A percentile compares a stretch with the other conserved stretches of the same genome.
These are phyloP conservation scores for Prionailurus bengalensis DNA, from an alignment of 2,113 vertebrate species.

Conservation along the genomic window DNA sequence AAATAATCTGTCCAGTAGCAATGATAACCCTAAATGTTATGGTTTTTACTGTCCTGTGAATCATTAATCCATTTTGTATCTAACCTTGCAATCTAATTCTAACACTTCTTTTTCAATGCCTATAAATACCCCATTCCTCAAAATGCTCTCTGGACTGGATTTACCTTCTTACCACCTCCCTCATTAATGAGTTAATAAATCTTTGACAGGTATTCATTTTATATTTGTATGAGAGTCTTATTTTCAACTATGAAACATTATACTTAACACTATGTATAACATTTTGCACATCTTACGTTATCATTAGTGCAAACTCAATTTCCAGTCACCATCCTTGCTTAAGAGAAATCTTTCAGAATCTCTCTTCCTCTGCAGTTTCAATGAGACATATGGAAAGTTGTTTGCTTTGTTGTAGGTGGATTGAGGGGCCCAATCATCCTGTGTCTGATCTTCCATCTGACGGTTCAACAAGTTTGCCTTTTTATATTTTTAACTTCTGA, in stretches of 20 bases:
- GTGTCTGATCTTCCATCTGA: not conserved
- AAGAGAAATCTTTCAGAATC: conserved; percentile 14
- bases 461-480: not conserved
- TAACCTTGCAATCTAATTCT: conserved; percentile 61
- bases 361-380: not conserved
- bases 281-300: conserved; percentile 60
- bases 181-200: conserved; percentile 73
- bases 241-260: conserved; percentile 66
- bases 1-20: conserved; percentile 62
- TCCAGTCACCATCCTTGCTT: conserved; percentile 21
- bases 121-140: conserved; percentile 48
- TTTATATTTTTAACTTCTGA: conserved; percentile 37
- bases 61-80: conserved; percentile 37
- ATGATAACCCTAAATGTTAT: conserved; percentile 55
- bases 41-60: conserved; percentile 8
- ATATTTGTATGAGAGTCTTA: conserved; percentile 43
- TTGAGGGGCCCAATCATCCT: not conserved
- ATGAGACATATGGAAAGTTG: not conserved
- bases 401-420: not conserved
- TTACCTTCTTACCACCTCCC: conserved; percentile 36
- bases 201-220: conserved; percentile 43
- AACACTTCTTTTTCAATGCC: conserved; percentile 53
- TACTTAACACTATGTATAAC: conserved; percentile 25
- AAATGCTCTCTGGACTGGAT: conserved; percentile 61
- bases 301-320: conserved; percentile 68